Conservation (phyloP, 1,140 invertebrate genomes). For the Luehdorfia chinensis region DNA sequence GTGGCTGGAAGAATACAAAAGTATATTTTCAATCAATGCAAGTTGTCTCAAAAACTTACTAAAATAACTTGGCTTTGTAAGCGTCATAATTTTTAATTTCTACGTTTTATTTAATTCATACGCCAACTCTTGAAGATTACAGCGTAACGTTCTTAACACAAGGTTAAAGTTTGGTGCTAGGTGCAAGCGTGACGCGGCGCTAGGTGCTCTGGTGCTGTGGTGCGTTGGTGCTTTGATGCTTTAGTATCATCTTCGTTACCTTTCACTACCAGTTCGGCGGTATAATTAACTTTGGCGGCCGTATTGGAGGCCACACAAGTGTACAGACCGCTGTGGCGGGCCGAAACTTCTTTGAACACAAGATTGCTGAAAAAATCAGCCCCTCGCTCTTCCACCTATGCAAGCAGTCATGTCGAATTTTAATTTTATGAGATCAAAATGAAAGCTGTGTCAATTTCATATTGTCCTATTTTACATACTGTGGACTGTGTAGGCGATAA, state of each 20-base stretch:
- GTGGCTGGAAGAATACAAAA: no score
- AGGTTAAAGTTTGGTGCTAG: constrained; percentile 27
- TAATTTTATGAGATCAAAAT: background rate
- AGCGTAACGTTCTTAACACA: no score
- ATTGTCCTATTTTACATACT: no score
- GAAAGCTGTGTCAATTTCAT: background rate
- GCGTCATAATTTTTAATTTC: no score
- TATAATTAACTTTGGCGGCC: constrained; percentile 90
- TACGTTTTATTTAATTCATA: no score
- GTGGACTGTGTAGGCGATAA: no score
- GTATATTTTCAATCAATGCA: no score
- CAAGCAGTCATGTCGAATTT: constrained; percentile 21
- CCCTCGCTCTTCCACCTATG: constrained; percentile 85
- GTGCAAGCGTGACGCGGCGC: constrained; percentile 40
- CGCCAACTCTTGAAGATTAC: no score
- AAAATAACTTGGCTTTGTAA: no score
- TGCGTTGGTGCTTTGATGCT: constrained; percentile 30
- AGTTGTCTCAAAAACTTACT: no score
- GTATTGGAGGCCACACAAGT: constrained; percentile 92
- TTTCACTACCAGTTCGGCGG: constrained; percentile 90
- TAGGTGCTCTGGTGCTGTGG: constrained; percentile 29
- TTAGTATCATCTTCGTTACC: constrained; percentile 76
- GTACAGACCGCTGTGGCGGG: constrained; percentile 91
- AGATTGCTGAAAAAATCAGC: constrained; percentile 89
- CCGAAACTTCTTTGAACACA: constrained; percentile 87